Conservation (phyloP, 2,888 invertebrate species). For the Pterostichus madidus region DNA sequence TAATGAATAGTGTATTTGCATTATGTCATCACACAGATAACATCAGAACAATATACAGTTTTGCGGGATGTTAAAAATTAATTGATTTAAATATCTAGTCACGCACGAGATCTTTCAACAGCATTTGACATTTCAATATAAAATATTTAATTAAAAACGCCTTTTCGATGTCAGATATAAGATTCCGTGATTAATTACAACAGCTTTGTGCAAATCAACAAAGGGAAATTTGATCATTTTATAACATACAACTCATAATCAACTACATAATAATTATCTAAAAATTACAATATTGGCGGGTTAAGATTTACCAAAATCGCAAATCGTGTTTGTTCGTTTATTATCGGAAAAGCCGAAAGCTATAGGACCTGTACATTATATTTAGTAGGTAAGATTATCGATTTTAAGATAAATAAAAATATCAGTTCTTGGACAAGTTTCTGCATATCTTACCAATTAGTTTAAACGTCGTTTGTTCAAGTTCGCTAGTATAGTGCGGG, state of each 20-base stretch:
- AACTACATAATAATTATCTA: no score
- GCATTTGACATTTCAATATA: constrained; percentile 54
- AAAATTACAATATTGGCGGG: no score
- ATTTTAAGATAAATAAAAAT: no score
- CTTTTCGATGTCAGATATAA: constrained; percentile 55
- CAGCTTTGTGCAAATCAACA: constrained; percentile 39
- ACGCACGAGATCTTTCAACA: constrained; percentile 44
- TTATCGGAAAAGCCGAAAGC: no score
- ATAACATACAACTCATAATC: neutral
- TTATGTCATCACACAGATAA: constrained; percentile 49
- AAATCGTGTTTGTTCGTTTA: no score
- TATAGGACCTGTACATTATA: no score
- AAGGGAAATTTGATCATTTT: constrained; percentile 11
- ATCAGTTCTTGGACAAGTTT: no score
- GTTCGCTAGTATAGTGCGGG: no score
- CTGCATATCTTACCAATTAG: no score
- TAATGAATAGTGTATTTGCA: constrained; percentile 49
- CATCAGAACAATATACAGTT: constrained; percentile 47
- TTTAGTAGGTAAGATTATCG: no score
- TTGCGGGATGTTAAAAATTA: constrained; percentile 50
- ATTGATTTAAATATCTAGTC: constrained; percentile 58
- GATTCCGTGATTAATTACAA: constrained; percentile 46
- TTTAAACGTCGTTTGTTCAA: no score
- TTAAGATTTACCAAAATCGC: no score
- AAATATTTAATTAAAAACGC: constrained; percentile 61